Evolutionary conservation across 2,888 invertebrate genomes (phyloP), one percentile per base, ranked within the genome.

Genomic region (Philonicus albiceps): DNA sequence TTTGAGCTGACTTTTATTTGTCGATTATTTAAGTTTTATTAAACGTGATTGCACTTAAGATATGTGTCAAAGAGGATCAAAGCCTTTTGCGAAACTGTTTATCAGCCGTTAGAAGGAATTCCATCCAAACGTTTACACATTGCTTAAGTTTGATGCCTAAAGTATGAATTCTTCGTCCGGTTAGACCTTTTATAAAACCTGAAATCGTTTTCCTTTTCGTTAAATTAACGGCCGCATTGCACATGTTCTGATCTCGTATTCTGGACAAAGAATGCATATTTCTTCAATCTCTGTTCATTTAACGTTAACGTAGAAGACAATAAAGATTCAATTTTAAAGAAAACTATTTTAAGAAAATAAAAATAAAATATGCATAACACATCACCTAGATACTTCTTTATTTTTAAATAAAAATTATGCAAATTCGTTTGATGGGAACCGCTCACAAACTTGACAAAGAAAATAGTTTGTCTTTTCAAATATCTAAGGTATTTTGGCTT

Each of bases 1-100:
- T 83, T 64, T 64, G 83, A 64, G 34, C 43, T 83, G 72, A 83
- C 72, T 83, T 72, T 83, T 83, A 83, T 83, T 83, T 83, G 83
- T 83, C 72, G 83, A 83, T 83, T 83, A 83, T 83, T 83, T 55
- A 83, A 83, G 72, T 72, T 83, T 72, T 83, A 55, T 83, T 83
- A 37, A 72, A 72, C 83, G 83, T 72, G 83, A 83, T 83, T 83
- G 83, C 55, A 72, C 72, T 83, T 83, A 83, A 83, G 83, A 83
- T 64, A 83, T 83, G 83, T 83, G 83, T 83, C 83, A 64, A 11
- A 83, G 72, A 83, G 64, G 83, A 83, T 83, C 27, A 83, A 72
- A 83, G 64, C 31, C 53, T 53, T 74, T 80, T 80, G 80, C 80
- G 53, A 53, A 80, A 80, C 53, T 31, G 49, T 49, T 80, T 80